Evolutionary conservation across 2,113 vertebrate genomes (phyloP).

Genomic region (Vulpes ferrilata): DNA sequence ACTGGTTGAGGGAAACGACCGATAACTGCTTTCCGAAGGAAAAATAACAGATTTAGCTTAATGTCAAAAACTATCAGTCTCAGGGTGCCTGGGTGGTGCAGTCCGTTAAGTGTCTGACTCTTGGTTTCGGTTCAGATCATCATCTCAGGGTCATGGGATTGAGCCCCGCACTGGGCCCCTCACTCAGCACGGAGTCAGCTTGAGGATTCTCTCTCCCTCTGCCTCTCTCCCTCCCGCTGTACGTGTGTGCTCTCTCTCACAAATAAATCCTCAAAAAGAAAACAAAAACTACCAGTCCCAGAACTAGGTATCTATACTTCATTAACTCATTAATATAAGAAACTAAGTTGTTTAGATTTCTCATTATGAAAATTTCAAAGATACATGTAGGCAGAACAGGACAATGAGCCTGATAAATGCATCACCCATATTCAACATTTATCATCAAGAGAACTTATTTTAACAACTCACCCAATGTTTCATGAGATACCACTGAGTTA

Average conservation of each 20-base stretch:
- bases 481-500: neutral
- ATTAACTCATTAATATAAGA: constrained; percentile 17
- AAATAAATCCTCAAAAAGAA: neutral
- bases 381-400: neutral
- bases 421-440: neutral
- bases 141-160: neutral
- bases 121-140: neutral
- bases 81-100: neutral
- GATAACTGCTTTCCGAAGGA: neutral
- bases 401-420: neutral
- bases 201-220: neutral
- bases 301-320: constrained; percentile 11
- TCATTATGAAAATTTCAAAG: constrained; percentile 44
- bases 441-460: constrained; percentile 36
- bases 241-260: neutral
- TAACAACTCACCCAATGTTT: constrained; percentile 81
- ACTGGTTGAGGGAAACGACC: neutral
- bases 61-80: neutral
- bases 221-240: neutral
- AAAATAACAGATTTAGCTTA: neutral
- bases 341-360: constrained; percentile 24
- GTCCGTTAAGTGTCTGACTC: neutral
- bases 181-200: neutral
- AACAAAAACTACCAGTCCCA: neutral
- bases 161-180: neutral